A percentile compares a stretch with the other conserved stretches of the same genome.
phyloP scores from a whole-genome alignment of 2,113 vertebrate species.

The Vombatus ursinus region DNA sequence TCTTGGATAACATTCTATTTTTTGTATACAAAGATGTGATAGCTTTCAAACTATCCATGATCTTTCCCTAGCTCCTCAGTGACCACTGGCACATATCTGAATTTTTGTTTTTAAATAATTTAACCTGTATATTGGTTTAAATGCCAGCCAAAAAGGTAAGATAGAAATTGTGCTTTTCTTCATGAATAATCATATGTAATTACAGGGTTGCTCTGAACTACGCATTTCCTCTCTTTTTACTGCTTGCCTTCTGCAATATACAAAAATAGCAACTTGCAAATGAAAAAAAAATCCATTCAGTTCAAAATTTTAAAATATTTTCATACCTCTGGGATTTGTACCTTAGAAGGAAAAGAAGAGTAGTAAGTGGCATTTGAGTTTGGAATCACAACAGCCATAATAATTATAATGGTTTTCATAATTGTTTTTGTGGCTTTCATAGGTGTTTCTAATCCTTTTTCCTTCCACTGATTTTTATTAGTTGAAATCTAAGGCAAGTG shows the following conservation, averaged over 20 bases:
- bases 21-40: not conserved
- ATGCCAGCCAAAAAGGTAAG: not conserved
- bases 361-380: not conserved
- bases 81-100: not conserved
- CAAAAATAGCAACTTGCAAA: not conserved
- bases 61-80: not conserved
- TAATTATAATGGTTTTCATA: not conserved
- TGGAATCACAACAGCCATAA: not conserved
- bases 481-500: not conserved
- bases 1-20: not conserved
- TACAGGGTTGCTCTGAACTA: not conserved
- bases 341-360: not conserved
- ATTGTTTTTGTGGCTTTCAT: not conserved
- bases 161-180: not conserved
- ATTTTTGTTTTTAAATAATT: not conserved
- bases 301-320: not conserved
- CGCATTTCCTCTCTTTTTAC: not conserved
- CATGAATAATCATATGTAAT: not conserved
- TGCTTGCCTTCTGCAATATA: not conserved
- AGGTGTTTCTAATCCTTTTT: not conserved
- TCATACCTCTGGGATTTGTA: not conserved
- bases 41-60: not conserved
- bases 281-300: not conserved
- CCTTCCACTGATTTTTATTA: not conserved
- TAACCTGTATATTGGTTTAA: not conserved